Evolutionary conservation across 2,113 vertebrate genomes (phyloP), one percentile per base, ranked within the genome.

Genomic region (Archocentrus centrarchus): DNA sequence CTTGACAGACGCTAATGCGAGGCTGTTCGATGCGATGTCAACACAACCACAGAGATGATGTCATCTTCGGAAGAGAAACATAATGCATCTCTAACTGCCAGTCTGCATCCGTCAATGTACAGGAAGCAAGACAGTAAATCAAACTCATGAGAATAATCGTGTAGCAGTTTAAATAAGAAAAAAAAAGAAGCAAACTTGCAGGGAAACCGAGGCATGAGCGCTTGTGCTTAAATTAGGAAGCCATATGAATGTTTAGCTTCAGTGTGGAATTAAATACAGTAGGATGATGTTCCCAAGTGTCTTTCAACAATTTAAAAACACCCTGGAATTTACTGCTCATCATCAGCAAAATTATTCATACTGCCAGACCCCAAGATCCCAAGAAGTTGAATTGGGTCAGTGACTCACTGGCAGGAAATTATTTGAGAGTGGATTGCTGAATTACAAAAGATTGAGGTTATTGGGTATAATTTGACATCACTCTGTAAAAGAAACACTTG

Each of bases 31-130:
- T 75, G 89, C 82, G 68, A 77, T 83, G 89, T 88, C 77, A 83
- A 80, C 82, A 86, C 88, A 9, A 80, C 24, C 64, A 64, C 82
- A 17, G 82, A 11, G 82, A 84, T 94, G 93, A 93, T 68, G 93
- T 95, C 92, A 95, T 92, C 85, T 55, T 30, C 1, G 3, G 27
- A 55, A 39, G 61, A 59, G 62, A 83, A 88, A 85, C 87, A 88
- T 59, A 89, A 81, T 89, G 90, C 92, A 85, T 55, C 87, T 81
- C 79, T 11, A 85, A 75, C 86, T 81, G 82, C 63, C 57, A 63
- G 60, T 80, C 73, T 68, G 68, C 77, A 41, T 85, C 83, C 64
- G 58, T 87, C 82, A 80, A 37, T 5, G 73, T 6, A 27, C 24
- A 35, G 47, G 32, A 22, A 37, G 18, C 44, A 3, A 7, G 1